Evolutionary conservation across 2,888 invertebrate genomes (phyloP).

Genomic region (Zonitis immaculata): DNA sequence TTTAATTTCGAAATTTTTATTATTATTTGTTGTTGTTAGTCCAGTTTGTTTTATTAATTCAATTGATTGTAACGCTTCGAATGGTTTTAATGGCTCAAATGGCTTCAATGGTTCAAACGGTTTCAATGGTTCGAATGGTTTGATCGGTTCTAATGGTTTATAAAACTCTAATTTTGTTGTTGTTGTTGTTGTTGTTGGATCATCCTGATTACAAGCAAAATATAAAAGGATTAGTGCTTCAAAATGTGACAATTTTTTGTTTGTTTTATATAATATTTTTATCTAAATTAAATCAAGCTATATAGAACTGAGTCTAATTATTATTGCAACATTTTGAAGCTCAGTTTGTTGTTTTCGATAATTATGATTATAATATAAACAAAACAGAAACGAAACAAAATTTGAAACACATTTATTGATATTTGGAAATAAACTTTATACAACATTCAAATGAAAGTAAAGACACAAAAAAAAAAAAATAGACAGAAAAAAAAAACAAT

Average conservation of each 20-base stretch:
- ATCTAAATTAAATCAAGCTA: slow-evolving; percentile 34
- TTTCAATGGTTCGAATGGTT: slow-evolving; percentile 36
- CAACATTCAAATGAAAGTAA: slow-evolving; percentile 23
- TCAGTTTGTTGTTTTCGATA: slow-evolving; percentile 34
- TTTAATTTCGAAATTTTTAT: slow-evolving; percentile 43
- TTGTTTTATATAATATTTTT: slow-evolving; percentile 24
- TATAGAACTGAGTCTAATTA: slow-evolving; percentile 47
- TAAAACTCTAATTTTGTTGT: slow-evolving; percentile 15
- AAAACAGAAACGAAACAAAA: slow-evolving; percentile 21
- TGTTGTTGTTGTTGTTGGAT: slow-evolving; percentile 2
- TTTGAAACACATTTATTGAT: slow-evolving; percentile 32
- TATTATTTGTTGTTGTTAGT: slow-evolving; percentile 6
- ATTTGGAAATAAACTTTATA: slow-evolving; percentile 24
- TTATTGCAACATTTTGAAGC: slow-evolving; percentile 49
- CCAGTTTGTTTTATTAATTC: slow-evolving; percentile 40
- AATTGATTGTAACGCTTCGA: slow-evolving; percentile 42
- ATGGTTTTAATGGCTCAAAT: slow-evolving; percentile 41
- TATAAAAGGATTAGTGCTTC: slow-evolving; percentile 37
- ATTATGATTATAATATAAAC: slow-evolving; percentile 35
- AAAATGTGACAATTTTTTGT: slow-evolving; percentile 42
- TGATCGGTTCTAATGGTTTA: slow-evolving; percentile 28
- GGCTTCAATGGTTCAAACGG: slow-evolving; percentile 39
- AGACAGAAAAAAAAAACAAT: slow-evolving; percentile 14
- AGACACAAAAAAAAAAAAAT: slow-evolving; percentile 22
- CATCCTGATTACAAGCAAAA: slow-evolving; percentile 12